A percentile compares a stretch with the other conserved stretches of the same genome.
phyloP scores from a whole-genome alignment of 92 coral and sea anemone species.

The Epizoanthus ramosus region DNA sequence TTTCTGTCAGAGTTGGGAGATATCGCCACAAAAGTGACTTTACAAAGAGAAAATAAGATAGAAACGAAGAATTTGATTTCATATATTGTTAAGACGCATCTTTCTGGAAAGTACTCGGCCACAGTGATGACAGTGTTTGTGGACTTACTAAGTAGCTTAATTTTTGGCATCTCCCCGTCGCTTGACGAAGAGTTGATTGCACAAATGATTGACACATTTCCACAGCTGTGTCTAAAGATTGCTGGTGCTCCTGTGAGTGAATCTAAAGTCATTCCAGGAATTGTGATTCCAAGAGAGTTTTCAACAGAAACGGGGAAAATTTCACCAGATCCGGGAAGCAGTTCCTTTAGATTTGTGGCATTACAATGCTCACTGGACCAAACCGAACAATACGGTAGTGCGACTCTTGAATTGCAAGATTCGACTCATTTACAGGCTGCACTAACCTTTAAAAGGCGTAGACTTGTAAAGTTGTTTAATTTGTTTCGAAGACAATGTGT shows the following conservation, averaged over 20 bases:
- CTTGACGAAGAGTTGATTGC: slow-evolving; percentile 52
- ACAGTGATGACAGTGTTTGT: slow-evolving; percentile 50
- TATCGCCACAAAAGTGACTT: slow-evolving; percentile 44
- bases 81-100: slow-evolving; percentile 51
- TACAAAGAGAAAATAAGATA: background rate
- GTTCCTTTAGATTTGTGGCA: slow-evolving; percentile 64
- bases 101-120: slow-evolving; percentile 78
- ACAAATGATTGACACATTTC: slow-evolving; percentile 66
- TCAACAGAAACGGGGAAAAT: slow-evolving; percentile 62
- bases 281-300: slow-evolving; percentile 83
- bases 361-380: slow-evolving; percentile 67
- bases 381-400: slow-evolving; percentile 25
- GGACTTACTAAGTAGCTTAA: slow-evolving; percentile 55
- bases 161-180: slow-evolving; percentile 48
- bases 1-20: slow-evolving; percentile 54
- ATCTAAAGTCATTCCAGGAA: slow-evolving; percentile 74
- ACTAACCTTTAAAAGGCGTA: slow-evolving; percentile 60
- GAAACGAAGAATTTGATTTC: slow-evolving; percentile 35
- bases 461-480: slow-evolving; percentile 42
- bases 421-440: slow-evolving; percentile 32
- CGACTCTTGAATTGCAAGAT: slow-evolving; percentile 54
- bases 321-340: slow-evolving; percentile 5
- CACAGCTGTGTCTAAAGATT: slow-evolving; percentile 72
- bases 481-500: slow-evolving; percentile 58
- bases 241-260: slow-evolving; percentile 72